Conservation (phyloP, 2,113 vertebrate species). For the Podocnemis expansa region DNA sequence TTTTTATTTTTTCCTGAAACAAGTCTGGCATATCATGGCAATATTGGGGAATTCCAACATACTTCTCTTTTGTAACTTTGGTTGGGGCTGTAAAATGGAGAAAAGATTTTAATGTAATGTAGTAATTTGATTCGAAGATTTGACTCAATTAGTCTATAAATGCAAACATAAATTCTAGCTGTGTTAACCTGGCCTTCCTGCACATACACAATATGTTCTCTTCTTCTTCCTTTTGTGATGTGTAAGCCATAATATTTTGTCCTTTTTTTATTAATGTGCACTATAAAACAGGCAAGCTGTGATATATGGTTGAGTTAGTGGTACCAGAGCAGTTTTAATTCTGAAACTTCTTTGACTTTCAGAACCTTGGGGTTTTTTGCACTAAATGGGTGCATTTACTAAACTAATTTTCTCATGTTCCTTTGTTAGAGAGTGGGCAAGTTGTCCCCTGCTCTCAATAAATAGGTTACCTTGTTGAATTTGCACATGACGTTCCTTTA, state of each 20-base stretch:
- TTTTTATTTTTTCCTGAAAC: not conserved
- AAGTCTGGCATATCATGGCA: not conserved
- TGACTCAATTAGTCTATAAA: not conserved
- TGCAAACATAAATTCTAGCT: not conserved
- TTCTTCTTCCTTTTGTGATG: not conserved
- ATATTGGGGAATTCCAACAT: not conserved
- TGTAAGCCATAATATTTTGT: not conserved
- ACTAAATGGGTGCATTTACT: conserved; percentile 2
- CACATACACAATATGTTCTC: not conserved
- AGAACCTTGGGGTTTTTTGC: not conserved
- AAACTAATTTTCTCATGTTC: not conserved
- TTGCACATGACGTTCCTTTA: conserved; percentile 6
- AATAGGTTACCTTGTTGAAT: not conserved
- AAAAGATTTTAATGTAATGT: not conserved
- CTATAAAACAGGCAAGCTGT: not conserved
- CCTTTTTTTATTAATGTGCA: not conserved
- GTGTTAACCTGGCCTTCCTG: not conserved
- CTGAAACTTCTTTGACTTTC: not conserved
- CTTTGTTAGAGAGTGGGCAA: not conserved
- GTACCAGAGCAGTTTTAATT: not conserved
- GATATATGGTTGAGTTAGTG: not conserved
- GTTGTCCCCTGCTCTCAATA: not conserved
- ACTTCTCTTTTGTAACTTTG: not conserved
- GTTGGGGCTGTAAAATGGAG: not conserved
- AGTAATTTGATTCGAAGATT: not conserved